Percentiles rank a stretch among this genome's conserved stretches.
Conservation (phyloP, 2,113 vertebrate genomes). For the Patagioenas fasciata region DNA sequence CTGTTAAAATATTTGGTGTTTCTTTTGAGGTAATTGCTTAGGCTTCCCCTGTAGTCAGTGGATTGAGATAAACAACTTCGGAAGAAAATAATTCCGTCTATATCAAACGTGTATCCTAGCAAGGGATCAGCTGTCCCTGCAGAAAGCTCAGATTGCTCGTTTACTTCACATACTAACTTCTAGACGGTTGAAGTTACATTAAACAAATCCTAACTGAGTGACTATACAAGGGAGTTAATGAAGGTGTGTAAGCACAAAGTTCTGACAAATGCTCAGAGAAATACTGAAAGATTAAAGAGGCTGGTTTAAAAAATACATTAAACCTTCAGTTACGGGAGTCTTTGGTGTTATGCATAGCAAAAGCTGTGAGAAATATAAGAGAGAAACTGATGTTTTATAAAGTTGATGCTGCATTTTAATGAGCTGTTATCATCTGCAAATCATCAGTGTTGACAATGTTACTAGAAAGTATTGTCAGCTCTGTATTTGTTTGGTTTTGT, state of each 20-base stretch:
- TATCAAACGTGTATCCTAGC: neutral
- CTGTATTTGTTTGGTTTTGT: neutral
- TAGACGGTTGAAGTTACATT: constrained; percentile 14
- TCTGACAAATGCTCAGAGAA: constrained; percentile 61
- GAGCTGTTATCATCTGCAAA: neutral
- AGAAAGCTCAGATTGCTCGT: constrained; percentile 40
- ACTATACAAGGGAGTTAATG: constrained; percentile 30
- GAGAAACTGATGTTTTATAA: constrained; percentile 1
- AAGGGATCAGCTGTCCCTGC: constrained; percentile 41
- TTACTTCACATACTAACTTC: neutral
- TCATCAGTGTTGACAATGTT: neutral
- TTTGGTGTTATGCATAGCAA: neutral
- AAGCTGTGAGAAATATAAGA: neutral
- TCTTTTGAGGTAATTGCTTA: constrained; percentile 12
- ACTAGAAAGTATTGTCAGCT: neutral
- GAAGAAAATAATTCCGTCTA: constrained; percentile 16
- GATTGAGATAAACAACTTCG: constrained; percentile 46
- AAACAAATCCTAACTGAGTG: constrained; percentile 19
- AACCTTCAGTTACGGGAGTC: constrained; percentile 35
- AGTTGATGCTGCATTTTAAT: constrained; percentile 37
- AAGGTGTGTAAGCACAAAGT: constrained; percentile 40
- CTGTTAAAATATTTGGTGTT: constrained; percentile 45
- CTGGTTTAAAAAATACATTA: constrained; percentile 64
- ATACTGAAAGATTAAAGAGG: constrained; percentile 59
- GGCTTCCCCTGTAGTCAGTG: neutral